Conservation (phyloP, 2,113 vertebrate species). For the Psilopsiagon aurifrons region DNA sequence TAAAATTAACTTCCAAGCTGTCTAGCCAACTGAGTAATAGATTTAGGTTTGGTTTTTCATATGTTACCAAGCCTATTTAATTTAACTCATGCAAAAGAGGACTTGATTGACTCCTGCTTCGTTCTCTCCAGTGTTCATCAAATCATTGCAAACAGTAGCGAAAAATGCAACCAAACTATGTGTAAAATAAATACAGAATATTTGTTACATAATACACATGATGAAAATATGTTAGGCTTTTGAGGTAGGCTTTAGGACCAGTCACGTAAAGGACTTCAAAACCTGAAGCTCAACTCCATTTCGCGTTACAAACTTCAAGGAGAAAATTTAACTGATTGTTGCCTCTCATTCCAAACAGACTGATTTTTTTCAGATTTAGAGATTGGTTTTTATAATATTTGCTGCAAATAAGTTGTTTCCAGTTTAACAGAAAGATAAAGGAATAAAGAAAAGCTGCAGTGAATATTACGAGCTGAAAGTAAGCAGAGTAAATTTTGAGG, state of each 20-base stretch:
- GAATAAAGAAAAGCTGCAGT: not conserved
- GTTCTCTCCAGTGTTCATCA: not conserved
- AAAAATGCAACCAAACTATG: not conserved
- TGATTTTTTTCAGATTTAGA: accelerated
- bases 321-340: not conserved
- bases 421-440: not conserved
- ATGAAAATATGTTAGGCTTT: not conserved
- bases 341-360: not conserved
- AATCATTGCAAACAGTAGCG: not conserved
- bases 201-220: not conserved
- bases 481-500: not conserved
- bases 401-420: not conserved
- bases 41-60: not conserved
- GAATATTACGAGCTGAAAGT: not conserved
- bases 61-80: not conserved
- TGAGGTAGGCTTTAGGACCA: not conserved
- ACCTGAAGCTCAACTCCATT: not conserved
- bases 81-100: not conserved
- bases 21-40: not conserved
- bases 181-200: not conserved
- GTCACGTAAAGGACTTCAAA: not conserved
- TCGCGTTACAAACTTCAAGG: not conserved
- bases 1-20: not conserved
- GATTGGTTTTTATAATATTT: not conserved
- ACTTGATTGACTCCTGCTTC: not conserved